These are phyloP conservation scores for Sapayoa aenigma DNA, from an alignment of 2,113 vertebrate genomes.

Conservation along the genomic window DNA sequence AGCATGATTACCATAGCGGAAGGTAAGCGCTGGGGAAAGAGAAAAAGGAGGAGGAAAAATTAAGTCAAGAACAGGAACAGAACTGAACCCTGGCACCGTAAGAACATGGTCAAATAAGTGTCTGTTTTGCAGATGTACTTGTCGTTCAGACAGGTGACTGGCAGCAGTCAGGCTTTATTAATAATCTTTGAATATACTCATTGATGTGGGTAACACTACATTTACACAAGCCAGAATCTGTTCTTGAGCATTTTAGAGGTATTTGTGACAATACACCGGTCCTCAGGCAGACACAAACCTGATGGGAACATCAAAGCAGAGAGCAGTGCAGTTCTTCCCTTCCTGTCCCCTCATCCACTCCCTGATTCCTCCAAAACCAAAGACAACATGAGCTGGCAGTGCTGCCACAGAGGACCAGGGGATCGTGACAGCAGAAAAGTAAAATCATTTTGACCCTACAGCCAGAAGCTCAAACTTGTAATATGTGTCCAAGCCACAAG, in stretches of 20 bases:
- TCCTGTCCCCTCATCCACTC: not conserved
- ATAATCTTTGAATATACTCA: not conserved
- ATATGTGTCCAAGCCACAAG: not conserved
- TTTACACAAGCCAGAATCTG: not conserved
- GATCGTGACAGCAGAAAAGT: not conserved
- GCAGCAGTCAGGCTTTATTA: not conserved
- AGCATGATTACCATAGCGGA: not conserved
- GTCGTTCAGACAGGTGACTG: not conserved
- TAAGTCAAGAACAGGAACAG: not conserved
- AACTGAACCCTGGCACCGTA: not conserved
- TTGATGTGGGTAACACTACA: not conserved
- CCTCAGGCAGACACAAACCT: not conserved
- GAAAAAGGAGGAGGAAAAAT: not conserved
- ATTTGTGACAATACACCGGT: not conserved
- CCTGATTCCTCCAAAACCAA: fast-evolving
- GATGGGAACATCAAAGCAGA: not conserved
- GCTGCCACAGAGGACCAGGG: not conserved
- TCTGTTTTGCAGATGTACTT: not conserved
- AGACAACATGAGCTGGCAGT: fast-evolving
- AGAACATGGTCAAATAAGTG: not conserved
- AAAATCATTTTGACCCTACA: not conserved
- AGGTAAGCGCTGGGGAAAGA: not conserved
- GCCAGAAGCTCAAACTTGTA: not conserved
- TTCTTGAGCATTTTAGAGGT: not conserved
- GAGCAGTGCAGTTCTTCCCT: not conserved